phyloP scores from a whole-genome alignment of 2,113 vertebrate genomes.

The Neotragus pygmaeus region DNA sequence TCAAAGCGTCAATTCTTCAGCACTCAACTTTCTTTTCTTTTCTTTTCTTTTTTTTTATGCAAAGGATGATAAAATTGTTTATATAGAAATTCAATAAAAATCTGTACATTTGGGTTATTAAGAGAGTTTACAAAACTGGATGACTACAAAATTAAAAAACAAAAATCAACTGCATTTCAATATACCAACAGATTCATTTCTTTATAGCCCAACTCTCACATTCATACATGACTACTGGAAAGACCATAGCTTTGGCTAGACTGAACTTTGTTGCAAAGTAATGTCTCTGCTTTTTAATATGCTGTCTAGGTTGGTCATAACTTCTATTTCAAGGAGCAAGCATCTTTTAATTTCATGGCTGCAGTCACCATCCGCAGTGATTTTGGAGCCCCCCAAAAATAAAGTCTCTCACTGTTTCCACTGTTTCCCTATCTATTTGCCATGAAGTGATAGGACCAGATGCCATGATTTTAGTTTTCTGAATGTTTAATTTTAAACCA shows the following conservation, averaged over 20 bases:
- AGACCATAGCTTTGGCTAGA: too few relatives aligned
- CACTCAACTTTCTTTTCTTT: not conserved
- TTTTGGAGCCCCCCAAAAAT: not conserved
- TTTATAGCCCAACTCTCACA: too few relatives aligned
- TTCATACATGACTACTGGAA: too few relatives aligned
- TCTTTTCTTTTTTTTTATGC: not conserved
- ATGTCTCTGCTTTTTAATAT: too few relatives aligned
- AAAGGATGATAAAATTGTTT: not conserved
- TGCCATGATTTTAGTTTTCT: not conserved
- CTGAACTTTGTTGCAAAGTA: too few relatives aligned
- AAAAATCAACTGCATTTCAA: not conserved
- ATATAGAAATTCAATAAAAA: not conserved
- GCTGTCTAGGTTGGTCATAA: too few relatives aligned
- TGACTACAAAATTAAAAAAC: not conserved
- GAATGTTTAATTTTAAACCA: not conserved
- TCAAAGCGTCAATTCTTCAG: not conserved
- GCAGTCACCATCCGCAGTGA: not conserved
- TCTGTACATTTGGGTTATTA: not conserved
- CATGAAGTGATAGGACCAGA: not conserved
- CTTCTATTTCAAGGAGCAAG: too few relatives aligned
- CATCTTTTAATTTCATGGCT: not conserved
- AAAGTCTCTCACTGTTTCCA: not conserved
- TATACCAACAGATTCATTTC: not conserved
- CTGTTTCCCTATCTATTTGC: not conserved
- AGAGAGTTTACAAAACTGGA: not conserved